Evolutionary conservation across 2,797 vertebrate genomes (phyloP).

Genomic region (Sebastes elongatus): DNA sequence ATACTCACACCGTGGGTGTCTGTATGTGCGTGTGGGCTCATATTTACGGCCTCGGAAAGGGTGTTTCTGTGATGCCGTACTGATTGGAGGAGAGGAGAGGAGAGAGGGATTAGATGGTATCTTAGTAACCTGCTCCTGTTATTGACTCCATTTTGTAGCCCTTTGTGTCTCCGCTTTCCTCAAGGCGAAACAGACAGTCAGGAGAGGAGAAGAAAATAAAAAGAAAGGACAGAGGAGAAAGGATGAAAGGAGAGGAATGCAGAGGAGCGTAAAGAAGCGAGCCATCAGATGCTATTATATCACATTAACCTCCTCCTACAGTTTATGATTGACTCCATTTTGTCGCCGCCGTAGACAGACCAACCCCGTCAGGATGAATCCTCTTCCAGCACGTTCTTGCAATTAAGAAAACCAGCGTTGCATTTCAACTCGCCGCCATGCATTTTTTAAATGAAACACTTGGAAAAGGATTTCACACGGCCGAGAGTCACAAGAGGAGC

Average conservation of each 20-base stretch:
- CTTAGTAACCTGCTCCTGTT: constrained; percentile 46
- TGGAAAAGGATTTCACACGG: background rate
- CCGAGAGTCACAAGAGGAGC: background rate
- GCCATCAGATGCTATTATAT: background rate
- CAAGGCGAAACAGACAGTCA: background rate
- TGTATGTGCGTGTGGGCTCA: constrained; percentile 10
- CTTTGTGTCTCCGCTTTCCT: background rate
- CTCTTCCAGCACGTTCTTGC: background rate
- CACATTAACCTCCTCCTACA: background rate
- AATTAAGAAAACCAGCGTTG: background rate
- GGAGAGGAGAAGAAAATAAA: background rate
- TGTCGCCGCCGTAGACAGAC: background rate
- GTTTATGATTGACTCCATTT: constrained; percentile 19
- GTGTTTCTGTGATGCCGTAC: background rate
- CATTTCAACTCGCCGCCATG: background rate
- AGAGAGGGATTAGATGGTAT: constrained; percentile 24
- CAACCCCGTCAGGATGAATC: background rate
- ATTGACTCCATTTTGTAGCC: constrained; percentile 54
- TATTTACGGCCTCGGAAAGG: background rate
- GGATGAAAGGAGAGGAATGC: background rate
- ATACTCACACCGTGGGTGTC: background rate
- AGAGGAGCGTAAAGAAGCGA: background rate
- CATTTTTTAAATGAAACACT: background rate
- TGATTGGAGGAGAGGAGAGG: background rate
- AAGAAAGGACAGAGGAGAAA: background rate